Conservation (phyloP, 2,113 vertebrate genomes). For the Macrotus californicus region DNA sequence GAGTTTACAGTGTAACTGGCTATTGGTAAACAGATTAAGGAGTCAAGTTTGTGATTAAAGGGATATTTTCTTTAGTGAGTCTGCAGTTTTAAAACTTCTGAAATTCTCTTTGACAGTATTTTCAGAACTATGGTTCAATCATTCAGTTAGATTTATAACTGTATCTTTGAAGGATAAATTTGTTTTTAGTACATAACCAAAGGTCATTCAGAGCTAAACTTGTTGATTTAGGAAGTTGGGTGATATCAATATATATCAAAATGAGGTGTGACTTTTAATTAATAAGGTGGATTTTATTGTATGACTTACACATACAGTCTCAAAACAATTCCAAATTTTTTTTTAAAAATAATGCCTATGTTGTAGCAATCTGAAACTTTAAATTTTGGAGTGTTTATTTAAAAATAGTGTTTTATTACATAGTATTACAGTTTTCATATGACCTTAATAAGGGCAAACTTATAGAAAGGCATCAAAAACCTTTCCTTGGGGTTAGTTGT, state of each 20-base stretch:
- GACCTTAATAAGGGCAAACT: not conserved
- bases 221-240: conserved; percentile 43
- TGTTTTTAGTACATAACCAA: conserved; percentile 1
- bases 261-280: conserved; percentile 66
- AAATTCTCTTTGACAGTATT: not conserved
- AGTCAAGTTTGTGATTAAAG: not conserved
- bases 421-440: not conserved
- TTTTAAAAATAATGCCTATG: conserved; percentile 17
- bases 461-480: not conserved
- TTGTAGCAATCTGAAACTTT: not conserved
- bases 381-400: conserved; percentile 25
- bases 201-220: not conserved
- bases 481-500: not conserved
- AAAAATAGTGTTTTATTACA: conserved; percentile 3
- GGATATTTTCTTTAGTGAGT: not conserved
- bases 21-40: not conserved
- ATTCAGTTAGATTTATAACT: not conserved
- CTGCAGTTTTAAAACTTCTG: not conserved
- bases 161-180: not conserved
- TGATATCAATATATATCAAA: conserved; percentile 34
- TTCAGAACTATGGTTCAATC: not conserved
- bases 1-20: not conserved
- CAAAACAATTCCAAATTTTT: conserved; percentile 17
- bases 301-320: conserved; percentile 27
- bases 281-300: conserved; percentile 35